Evolutionary conservation across 2,888 invertebrate genomes (phyloP).

Genomic region (Apotomis turbidana): DNA sequence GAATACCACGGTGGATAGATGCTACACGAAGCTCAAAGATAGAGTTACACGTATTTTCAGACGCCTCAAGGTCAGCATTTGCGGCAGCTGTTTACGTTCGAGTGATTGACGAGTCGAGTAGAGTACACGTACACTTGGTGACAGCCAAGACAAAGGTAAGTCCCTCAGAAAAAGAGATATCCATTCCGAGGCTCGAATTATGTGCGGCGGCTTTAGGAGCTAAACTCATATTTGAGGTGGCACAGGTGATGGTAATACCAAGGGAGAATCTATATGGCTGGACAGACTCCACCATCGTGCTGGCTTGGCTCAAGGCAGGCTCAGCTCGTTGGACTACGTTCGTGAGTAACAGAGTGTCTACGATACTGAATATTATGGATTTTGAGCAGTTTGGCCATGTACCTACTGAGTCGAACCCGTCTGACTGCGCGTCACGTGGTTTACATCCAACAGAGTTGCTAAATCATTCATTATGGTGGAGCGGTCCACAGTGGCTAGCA

Average conservation of each 20-base stretch:
- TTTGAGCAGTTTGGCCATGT: not conserved
- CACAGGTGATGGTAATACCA: slow-evolving; percentile 26
- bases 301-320: slow-evolving; percentile 9
- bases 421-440: slow-evolving; percentile 37
- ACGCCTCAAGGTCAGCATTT: slow-evolving; percentile 45
- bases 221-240: slow-evolving; percentile 40
- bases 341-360: not conserved
- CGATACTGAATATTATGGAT: not conserved
- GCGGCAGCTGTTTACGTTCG: slow-evolving; percentile 45
- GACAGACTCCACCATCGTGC: not conserved
- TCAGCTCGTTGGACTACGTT: slow-evolving; percentile 14
- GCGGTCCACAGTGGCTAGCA: slow-evolving; percentile 5
- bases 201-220: slow-evolving; percentile 43
- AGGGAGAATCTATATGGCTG: slow-evolving; percentile 24
- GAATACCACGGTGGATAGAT: slow-evolving; percentile 44
- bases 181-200: slow-evolving; percentile 47
- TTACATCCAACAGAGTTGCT: slow-evolving; percentile 11
- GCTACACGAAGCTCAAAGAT: not conserved
- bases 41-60: slow-evolving; percentile 45
- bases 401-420: slow-evolving; percentile 23
- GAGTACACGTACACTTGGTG: slow-evolving; percentile 28
- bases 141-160: slow-evolving; percentile 39
- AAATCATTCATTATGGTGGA: slow-evolving; percentile 5
- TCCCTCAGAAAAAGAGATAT: slow-evolving; percentile 43
- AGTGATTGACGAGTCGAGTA: not conserved